A percentile compares a stretch with the other conserved stretches of the same genome.
Conservation (phyloP, 2,888 invertebrate species). For the Agrenia bidenticulata region DNA sequence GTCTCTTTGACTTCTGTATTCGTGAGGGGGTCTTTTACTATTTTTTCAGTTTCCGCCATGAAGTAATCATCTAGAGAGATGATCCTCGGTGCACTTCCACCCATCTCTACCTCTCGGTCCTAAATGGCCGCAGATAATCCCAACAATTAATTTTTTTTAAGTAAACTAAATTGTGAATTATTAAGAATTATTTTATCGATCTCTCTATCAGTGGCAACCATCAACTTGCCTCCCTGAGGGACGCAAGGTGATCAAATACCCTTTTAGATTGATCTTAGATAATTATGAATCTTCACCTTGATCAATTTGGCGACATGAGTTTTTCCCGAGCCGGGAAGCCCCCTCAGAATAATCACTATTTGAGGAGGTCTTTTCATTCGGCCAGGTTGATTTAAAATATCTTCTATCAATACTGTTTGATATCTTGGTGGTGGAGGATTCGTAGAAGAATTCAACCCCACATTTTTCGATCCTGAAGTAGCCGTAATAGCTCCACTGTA, state of each 20-base stretch:
- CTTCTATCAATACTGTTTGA: constrained; percentile 68
- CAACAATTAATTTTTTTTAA: no score
- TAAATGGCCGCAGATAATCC: no score
- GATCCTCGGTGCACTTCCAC: constrained; percentile 85
- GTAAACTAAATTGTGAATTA: no score
- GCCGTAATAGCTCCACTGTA: constrained; percentile 13
- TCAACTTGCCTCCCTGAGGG: no score
- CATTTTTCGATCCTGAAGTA: constrained; percentile 28
- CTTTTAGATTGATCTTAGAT: no score
- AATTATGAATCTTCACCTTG: no score
- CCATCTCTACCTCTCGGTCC: constrained; percentile 71
- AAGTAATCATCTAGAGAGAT: constrained; percentile 95
- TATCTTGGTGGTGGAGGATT: constrained; percentile 46
- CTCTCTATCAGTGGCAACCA: no score
- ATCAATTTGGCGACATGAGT: constrained; percentile 85
- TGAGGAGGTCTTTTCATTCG: constrained; percentile 73
- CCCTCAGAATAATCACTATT: constrained; percentile 85
- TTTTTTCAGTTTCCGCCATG: constrained; percentile 79
- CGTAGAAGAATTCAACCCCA: not conserved
- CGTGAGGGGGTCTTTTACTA: constrained; percentile 68
- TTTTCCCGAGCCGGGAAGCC: constrained; percentile 93
- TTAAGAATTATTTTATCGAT: no score
- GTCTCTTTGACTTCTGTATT: constrained; percentile 66
- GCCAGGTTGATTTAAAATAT: constrained; percentile 77
- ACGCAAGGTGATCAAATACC: no score